Evolutionary conservation across 2,113 vertebrate genomes (phyloP), one percentile per base, ranked within the genome.

Genomic region (Nothobranchius furzeri): DNA sequence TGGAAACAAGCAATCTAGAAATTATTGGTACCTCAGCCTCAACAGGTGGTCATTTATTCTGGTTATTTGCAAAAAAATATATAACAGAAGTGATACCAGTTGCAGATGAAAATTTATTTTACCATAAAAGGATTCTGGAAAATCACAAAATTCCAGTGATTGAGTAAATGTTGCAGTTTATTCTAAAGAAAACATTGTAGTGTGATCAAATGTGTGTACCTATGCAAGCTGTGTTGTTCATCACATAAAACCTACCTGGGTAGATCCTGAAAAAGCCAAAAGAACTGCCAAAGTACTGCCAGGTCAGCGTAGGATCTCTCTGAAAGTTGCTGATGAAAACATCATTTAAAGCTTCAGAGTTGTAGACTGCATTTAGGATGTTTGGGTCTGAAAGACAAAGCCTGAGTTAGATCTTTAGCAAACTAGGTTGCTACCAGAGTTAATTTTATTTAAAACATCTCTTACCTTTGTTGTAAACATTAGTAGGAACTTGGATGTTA

Each of bases 201-300:
- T 40, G 37, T 40, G 37, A 9, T 40, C 37, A 40, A 9, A 8
- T 40, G 3, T 40, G 37, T 20, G 37, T 40, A 9, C 9, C 7
- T 8, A 40, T 40, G 37, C 37, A 40, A 7, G 4, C 36, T 40
- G 37, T 40, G 37, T 2, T 9, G 9, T 2, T 9, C 9, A 9
- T 40, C 6, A 40, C 7, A 45, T 12, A 45, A 45, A 12, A 76
- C 79, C 49, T 79, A 98, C 98, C 98, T 51, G 98, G 98, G 60
- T 98, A 99, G 60, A 99, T 95, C 70, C 98, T 94, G 89, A 99
- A 99, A 90, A 99, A 99, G 5, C 98, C 98, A 0, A 95, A 93
- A 17, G 96, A 94, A 69, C 97, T 99, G 85, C 98, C 97, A 10
- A 99, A 99, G 87, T 94, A 99, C 70, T 99, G 98, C 98, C 98